Evolutionary conservation across 2,888 invertebrate species (phyloP), one percentile per base, ranked within the genome.

Genomic region (Pammene fasciana): DNA sequence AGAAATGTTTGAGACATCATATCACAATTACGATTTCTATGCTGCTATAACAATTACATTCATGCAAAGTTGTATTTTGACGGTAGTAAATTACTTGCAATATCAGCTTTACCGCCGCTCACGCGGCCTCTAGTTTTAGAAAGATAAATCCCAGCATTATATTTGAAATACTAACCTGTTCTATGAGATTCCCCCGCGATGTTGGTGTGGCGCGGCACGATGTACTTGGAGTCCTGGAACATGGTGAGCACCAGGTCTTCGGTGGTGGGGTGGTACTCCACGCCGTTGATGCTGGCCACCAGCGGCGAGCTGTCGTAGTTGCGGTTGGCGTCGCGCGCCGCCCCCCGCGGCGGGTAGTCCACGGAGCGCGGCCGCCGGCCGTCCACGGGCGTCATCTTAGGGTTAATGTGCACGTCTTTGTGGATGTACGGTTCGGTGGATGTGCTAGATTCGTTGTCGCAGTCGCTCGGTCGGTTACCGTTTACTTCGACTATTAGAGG

Each of bases 331-430:
- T 89, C 89, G 61, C 81, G 75, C 16, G 67, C 41, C 18, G 46
- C n/a, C n/a, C n/a, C 38, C 8, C 26, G 52, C 14, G 82, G 71
- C 41, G 84, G 88, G 71, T 86, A 89, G 72, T 91, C 92, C 11
- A 90, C 91, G 0, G 92, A 92, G 0, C 88, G 83, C 48, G 92
- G 92, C 72, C 92, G 79, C 54, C 92, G 80, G 8, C 82, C 72
- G 70, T 92, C 92, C 45, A 90, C 90, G 0, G 92, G 91, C 36
- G 93, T 93, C 93, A 93, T 93, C 73, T 93, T 93, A n/a, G 93
- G 93, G 72, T 93, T 93, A 0, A 93, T 87, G 71, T 93, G 93
- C 34, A 93, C 93, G 70, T 93, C 93, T 74, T 93, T 93, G 74
- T 93, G 93, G 18, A 92, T 92, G 60, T 92, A 92, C 8, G 89